Base-by-base conservation (phyloP, 2,888 invertebrate species). In the Gryllus longicercus region DNA sequence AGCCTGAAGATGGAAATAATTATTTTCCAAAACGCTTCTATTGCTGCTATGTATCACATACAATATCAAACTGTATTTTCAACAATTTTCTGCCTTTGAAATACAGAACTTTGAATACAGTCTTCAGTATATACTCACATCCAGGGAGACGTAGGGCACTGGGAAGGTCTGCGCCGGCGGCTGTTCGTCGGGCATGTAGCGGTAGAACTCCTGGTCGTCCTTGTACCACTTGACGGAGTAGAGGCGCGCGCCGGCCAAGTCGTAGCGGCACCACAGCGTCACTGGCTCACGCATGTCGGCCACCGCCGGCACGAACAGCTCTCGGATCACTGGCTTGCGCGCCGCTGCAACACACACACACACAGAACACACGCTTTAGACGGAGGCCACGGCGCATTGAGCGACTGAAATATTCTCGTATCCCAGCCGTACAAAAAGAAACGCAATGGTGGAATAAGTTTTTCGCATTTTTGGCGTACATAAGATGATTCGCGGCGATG, bases 121-220 rank as follows among this genome's bases (percentile, higher is more conserved):
- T 4, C 63, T 5, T 16, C 14, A 63, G 8, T 0, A 1, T 18
- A 63, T 18, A 63, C 63, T 63, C 63, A 63, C 63, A 63, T 63
- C 63, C 8, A 63, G n/a, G 0, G 63, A 18, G 63, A 63, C 11
- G 63, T 12, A 63, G 63, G 63, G 63, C 63, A 63, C 63, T 1
- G 14, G 14, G 63, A 63, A 63, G 1, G 63, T 63, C 16, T 16
- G 63, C 63, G 3, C 16, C 8, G 63, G 63, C 16, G 63, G 63
- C 1, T 14, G 14, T 16, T 63, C 63, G 63, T 63, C 63, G n/a
- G 63, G 63, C 63, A 63, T 63, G n/a, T 16, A 63, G n/a, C 63
- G 63, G 63, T 63, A 63, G 63, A 63, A 63, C 63, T 63, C 63
- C n/a, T 63, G 63, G 63, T 63, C 63, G 63, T 63, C 63, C 63